Base-by-base conservation (phyloP, 2,113 vertebrate species). In the Macquaria australasica region DNA sequence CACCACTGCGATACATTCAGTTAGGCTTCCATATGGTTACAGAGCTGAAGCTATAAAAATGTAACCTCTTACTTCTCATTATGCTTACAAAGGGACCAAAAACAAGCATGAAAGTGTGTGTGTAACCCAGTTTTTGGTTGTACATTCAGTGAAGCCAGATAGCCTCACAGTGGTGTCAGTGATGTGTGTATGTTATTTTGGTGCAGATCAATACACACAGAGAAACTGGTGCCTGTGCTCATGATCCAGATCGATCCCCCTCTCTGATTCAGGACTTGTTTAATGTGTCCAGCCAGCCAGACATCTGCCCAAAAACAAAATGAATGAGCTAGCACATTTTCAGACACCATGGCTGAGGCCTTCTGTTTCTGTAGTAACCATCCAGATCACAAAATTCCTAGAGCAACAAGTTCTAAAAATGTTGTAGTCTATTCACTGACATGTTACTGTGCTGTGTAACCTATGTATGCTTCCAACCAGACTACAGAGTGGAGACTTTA, bases 141-240 rank as follows among this genome's bases (percentile, higher is more conserved):
- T 56, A 21, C n/a, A n/a, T 39, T 73, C 16, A 48, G 20, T 39
- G 4, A 51, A 64, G 41, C 31, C 43, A 43, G 10, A 69, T 79
- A 68, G 43, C 9, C 53, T 9, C 41, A 45, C 48, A 45, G 15
- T 16, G 31, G 16, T 62, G 39, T 63, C 63, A 23, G 20, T 51
- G 9, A 11, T 74, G 50, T 79, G 14, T 83, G 21, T 45, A 11
- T 72, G 34, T 34, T 4, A 77, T 74, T 83, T 81, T 69, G 21
- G 50, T 43, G 25, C 74, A 23, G 53, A 84, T 82, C 81, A 62
- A 75, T 89, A 55, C 15, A 34, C 20, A 16, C 3, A 73, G 48
- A 34, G 25, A 60, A 37, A 64, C 69, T 15, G n/a, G 59, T 51
- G 34, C 39, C 8, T 73, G 60, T 51, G n/a, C 34, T 79, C 51